A percentile compares a stretch with the other conserved stretches of the same genome.
Conservation (phyloP, 2,888 invertebrate species). For the Shargacucullia verbasci region DNA sequence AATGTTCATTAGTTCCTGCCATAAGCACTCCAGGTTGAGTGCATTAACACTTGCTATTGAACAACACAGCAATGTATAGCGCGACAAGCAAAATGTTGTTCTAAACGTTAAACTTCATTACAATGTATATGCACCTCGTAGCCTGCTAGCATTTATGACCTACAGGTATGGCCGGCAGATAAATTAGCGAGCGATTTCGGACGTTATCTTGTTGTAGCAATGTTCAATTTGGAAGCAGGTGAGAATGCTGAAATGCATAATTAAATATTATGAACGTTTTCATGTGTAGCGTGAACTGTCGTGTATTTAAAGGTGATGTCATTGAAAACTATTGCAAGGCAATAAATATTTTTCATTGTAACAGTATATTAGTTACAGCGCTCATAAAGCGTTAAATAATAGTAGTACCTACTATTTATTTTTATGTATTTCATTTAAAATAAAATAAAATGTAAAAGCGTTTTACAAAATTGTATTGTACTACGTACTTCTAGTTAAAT, state of each 20-base stretch:
- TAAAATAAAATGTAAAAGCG: no score
- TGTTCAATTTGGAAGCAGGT: not conserved
- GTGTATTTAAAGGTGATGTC: conserved; percentile 6
- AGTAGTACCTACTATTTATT: no score
- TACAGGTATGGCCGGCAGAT: not conserved
- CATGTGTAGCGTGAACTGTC: conserved; percentile 13
- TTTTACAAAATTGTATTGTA: no score
- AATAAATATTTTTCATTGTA: no score
- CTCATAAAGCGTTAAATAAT: no score
- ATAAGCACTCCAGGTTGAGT: conserved; percentile 30
- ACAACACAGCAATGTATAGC: conserved; percentile 15
- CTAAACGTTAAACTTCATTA: conserved; percentile 29
- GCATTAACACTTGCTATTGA: conserved; percentile 31
- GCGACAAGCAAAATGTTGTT: conserved; percentile 23
- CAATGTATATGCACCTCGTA: conserved; percentile 32
- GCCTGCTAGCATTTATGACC: conserved; percentile 26
- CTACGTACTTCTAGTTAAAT: no score
- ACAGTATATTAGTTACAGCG: no score
- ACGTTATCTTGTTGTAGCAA: not conserved
- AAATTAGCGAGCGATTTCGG: conserved; percentile 1
- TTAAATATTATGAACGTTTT: conserved; percentile 4
- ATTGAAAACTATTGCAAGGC: conserved; percentile 3
- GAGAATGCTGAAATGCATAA: conserved; percentile 7
- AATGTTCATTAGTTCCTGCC: conserved; percentile 53
- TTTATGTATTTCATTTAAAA: no score